A percentile compares a stretch with the other conserved stretches of the same genome.
These are phyloP conservation scores for Mungos mungo DNA, from an alignment of 2,113 vertebrate species.

Conservation along the genomic window DNA sequence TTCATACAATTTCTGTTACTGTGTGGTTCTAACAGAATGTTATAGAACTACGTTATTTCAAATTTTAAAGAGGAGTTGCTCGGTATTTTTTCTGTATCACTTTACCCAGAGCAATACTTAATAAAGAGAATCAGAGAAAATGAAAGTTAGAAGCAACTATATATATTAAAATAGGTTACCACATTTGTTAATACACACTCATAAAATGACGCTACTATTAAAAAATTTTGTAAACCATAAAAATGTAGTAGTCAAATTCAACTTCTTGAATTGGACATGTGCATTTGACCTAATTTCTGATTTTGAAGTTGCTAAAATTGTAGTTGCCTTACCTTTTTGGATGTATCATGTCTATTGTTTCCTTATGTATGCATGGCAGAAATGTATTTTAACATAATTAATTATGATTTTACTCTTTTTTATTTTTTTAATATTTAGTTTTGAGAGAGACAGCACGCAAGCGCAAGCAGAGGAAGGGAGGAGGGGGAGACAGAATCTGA, in stretches of 20 bases:
- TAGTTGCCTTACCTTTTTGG: not conserved
- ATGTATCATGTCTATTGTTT: not conserved
- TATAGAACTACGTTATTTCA: not conserved
- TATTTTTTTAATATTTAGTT: no score
- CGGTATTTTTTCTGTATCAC: not conserved
- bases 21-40: not conserved
- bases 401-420: not conserved
- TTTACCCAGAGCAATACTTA: not conserved
- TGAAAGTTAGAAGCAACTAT: not conserved
- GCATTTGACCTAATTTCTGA: not conserved
- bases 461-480: no score
- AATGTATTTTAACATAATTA: not conserved
- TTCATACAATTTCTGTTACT: not conserved
- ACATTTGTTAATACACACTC: not conserved
- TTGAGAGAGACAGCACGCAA: no score
- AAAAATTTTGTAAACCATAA: not conserved
- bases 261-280: not conserved
- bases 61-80: not conserved
- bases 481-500: no score
- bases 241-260: not conserved
- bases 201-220: not conserved
- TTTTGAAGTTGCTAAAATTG: not conserved
- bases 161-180: not conserved
- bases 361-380: not conserved
- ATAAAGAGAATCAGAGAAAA: not conserved